Evolutionary conservation across 2,113 vertebrate species (phyloP).

Genomic region (Gymnobelideus leadbeateri): DNA sequence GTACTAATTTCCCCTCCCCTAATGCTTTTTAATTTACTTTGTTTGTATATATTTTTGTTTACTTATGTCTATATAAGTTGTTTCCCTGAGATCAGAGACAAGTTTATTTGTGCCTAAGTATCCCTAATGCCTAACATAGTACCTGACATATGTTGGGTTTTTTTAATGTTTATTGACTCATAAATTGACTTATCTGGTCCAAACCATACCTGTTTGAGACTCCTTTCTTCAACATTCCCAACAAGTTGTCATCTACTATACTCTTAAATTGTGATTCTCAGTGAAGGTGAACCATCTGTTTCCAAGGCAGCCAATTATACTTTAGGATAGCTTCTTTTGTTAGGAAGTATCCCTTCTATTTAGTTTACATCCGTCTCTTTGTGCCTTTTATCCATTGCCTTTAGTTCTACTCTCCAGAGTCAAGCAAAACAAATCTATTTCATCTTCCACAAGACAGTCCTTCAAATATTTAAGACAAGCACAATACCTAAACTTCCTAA

Average conservation of each 20-base stretch:
- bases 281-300: neutral
- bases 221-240: too few species aligned
- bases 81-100: too few species aligned
- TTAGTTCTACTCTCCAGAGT: neutral
- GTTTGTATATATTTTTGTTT: neutral
- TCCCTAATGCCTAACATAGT: too few species aligned
- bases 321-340: neutral
- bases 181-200: too few species aligned
- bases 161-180: too few species aligned
- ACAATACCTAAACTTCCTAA: neutral
- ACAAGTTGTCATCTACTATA: too few species aligned
- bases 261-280: neutral
- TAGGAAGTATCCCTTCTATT: neutral
- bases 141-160: too few species aligned
- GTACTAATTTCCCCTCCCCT: neutral
- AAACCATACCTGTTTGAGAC: too few species aligned
- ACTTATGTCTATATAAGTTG: too few species aligned
- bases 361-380: neutral
- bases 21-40: neutral
- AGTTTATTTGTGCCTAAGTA: too few species aligned
- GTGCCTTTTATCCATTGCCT: neutral
- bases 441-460: neutral
- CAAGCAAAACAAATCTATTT: neutral
- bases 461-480: neutral
- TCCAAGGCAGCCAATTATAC: neutral